Percentiles rank a stretch among this genome's conserved stretches.
Evolutionary conservation across 2,113 vertebrate genomes (phyloP).

Genomic region (Rhinolophus ferrumequinum): DNA sequence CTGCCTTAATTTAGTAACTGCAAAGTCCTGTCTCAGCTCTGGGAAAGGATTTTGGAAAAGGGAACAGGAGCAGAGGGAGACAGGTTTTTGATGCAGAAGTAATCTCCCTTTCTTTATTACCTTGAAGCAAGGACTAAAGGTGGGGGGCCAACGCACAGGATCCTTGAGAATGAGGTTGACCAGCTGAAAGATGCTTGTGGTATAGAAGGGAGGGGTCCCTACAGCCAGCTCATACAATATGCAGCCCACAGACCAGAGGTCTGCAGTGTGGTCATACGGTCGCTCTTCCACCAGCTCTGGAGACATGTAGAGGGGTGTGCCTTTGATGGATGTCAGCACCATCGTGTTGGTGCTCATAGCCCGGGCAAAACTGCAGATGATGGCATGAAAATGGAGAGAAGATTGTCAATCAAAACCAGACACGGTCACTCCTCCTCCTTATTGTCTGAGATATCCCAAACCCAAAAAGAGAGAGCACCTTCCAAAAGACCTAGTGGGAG

Average conservation of each 20-base stretch:
- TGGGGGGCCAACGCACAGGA: constrained; percentile 92
- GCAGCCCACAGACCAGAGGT: constrained; percentile 97
- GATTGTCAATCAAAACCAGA: background rate
- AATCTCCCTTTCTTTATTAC: constrained; percentile 80
- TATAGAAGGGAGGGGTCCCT: constrained; percentile 96
- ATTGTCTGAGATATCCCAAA: background rate
- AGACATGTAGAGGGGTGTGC: constrained; percentile 98
- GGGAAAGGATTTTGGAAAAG: constrained; percentile 17
- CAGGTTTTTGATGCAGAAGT: background rate
- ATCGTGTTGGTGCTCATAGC: constrained; percentile 97
- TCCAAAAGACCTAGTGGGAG: background rate
- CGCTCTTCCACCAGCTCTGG: constrained; percentile 96
- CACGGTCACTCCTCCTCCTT: background rate
- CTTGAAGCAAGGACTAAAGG: constrained; percentile 91
- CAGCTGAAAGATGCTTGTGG: constrained; percentile 96
- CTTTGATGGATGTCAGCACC: constrained; percentile 98
- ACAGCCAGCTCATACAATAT: constrained; percentile 97
- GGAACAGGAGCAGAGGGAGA: background rate
- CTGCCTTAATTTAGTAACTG: background rate
- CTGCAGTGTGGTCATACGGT: constrained; percentile 96
- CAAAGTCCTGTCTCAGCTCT: background rate
- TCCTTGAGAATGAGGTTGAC: constrained; percentile 94
- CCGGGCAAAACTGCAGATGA: constrained; percentile 92
- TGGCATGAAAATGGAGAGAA: background rate
- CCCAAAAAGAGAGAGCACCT: background rate